phyloP scores from a whole-genome alignment of 2,888 invertebrate species.

The Acanthosepion esculentum region DNA sequence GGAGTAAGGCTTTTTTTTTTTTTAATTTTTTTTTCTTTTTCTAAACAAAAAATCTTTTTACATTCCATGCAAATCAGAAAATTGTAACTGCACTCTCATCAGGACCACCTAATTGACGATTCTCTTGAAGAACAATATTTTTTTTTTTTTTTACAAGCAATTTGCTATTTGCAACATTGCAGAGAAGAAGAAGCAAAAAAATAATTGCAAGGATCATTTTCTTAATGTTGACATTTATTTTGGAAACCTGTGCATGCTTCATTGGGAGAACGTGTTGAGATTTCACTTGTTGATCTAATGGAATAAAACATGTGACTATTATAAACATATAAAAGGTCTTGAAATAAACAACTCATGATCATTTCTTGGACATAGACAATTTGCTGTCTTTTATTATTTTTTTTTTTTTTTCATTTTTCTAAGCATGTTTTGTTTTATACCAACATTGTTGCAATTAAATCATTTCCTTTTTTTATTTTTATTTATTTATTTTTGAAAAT shows the following conservation, averaged over 20 bases:
- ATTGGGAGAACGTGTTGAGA: neutral
- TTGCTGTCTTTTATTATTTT: neutral
- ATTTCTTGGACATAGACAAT: neutral
- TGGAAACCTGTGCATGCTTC: neutral
- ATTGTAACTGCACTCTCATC: neutral
- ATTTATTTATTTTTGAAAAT: too few relatives aligned
- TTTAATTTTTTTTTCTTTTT: neutral
- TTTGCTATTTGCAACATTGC: neutral
- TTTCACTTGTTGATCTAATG: neutral
- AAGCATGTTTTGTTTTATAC: too few relatives aligned
- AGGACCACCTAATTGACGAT: neutral
- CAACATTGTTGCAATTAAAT: too few relatives aligned
- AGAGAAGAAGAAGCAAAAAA: neutral
- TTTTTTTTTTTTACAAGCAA: neutral
- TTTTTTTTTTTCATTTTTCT: too few relatives aligned
- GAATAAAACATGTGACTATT: slow-evolving; percentile 16
- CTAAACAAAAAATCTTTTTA: neutral
- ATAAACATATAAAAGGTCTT: neutral
- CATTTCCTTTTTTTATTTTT: too few relatives aligned
- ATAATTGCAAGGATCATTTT: neutral
- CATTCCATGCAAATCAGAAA: neutral
- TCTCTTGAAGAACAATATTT: neutral
- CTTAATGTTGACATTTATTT: neutral
- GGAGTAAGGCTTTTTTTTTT: neutral
- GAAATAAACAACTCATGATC: slow-evolving; percentile 33